These are phyloP conservation scores for Mola mola DNA, from an alignment of 2,113 vertebrate species.

Conservation along the genomic window DNA sequence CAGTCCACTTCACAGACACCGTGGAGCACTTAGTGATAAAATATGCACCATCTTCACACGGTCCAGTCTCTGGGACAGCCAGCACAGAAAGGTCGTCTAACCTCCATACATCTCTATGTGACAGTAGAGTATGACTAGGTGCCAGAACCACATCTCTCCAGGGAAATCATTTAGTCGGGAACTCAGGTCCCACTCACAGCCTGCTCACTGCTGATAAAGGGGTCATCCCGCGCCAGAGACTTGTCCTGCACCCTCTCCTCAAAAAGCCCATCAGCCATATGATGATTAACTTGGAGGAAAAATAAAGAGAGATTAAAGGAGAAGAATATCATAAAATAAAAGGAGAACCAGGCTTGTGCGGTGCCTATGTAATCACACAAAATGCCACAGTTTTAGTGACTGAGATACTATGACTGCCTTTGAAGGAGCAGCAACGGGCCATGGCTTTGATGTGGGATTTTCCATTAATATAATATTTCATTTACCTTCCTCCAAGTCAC, in stretches of 20 bases:
- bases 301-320: constrained; percentile 58
- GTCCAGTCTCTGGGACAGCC: constrained; percentile 26
- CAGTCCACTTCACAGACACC: constrained; percentile 33
- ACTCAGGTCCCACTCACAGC: constrained; percentile 63
- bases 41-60: constrained; percentile 59
- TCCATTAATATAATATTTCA: constrained; percentile 15
- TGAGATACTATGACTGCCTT: constrained; percentile 55
- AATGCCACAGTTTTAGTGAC: constrained; percentile 63
- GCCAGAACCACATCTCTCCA: constrained; percentile 63
- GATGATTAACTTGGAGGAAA: constrained; percentile 60
- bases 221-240: constrained; percentile 65
- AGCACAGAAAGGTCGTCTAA: constrained; percentile 55
- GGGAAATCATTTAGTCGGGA: constrained; percentile 79
- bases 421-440: constrained; percentile 50
- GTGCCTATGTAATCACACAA: constrained; percentile 52
- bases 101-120: constrained; percentile 64
- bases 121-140: constrained; percentile 57
- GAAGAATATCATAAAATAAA: constrained; percentile 58
- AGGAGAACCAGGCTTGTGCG: constrained; percentile 17
- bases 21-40: constrained; percentile 44
- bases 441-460: constrained; percentile 59
- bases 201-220: constrained; percentile 79
- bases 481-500: constrained; percentile 34
- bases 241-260: constrained; percentile 54
- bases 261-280: constrained; percentile 63